Base-by-base conservation (phyloP, 2,797 vertebrate genomes). In the Avahi laniger region DNA sequence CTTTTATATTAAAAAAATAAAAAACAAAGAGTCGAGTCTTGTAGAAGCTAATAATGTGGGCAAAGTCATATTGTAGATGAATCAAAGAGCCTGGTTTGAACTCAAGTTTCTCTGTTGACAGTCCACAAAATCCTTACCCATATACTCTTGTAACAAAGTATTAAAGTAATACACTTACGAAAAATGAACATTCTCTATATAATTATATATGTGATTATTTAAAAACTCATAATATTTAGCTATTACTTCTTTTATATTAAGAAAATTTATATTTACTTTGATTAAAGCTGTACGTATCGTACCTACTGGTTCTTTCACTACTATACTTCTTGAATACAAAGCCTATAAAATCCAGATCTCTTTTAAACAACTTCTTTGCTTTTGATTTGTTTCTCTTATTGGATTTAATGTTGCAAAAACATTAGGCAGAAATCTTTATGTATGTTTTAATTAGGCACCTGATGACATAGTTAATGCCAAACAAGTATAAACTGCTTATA, bases 351-450 rank as follows among this genome's bases (percentile, higher is more conserved):
- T 72, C 11, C 30, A 87, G 11, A 52, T n/a, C n/a, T 38, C 30
- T 48, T 91, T 83, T 75, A 83, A 46, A 38, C 11, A 4, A 89
- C 17, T 59, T 78, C 12, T 38, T 86, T 92, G 1, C 4, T 93
- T 75, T 70, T 78, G 5, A 82, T 67, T 84, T 78, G 20, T 91
- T 89, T 92, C 10, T 70, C 5, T 82, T 46, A 52, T 35, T 82
- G 9, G 15, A 67, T 50, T 95, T 89, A 91, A 63, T 92, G 38
- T 22, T 89, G 24, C 70, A 75, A 91, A 69, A 63, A 84, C 91
- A 59, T 18, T 67, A 12, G 11, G 61, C 14, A 85, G 41, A 28
- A 33, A 86, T 63, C 1, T 48, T 80, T 41, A 50, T 65, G 24
- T 1, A 50, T 79, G 5, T 52, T 86, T 57, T 89, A 38, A 43